A percentile compares a stretch with the other conserved stretches of the same genome.
Conservation (phyloP, 92 coral and sea anemone genomes). For the Siderastrea radians region DNA sequence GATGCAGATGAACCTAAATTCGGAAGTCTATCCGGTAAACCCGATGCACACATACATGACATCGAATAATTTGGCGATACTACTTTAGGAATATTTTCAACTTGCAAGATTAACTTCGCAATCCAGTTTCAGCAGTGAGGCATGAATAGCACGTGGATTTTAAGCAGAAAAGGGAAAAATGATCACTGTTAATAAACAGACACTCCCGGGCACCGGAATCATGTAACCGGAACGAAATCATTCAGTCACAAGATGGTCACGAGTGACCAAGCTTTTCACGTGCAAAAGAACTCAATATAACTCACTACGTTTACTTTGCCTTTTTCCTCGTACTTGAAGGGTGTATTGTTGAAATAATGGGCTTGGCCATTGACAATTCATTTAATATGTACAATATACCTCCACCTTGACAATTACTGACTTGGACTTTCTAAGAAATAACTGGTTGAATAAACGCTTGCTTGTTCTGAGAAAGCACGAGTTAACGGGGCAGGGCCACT, state of each 20-base stretch:
- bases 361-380: conserved; percentile 36
- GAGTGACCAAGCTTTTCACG: not conserved
- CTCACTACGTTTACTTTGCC: not conserved
- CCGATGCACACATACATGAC: not conserved
- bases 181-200: not conserved
- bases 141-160: not conserved
- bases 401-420: not conserved
- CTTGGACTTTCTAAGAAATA: not conserved
- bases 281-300: not conserved
- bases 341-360: conserved; percentile 8
- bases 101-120: not conserved
- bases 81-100: not conserved
- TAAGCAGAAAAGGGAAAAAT: not conserved
- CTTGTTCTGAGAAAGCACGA: conserved; percentile 1
- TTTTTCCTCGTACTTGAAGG: not conserved
- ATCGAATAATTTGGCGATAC: not conserved
- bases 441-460: no score
- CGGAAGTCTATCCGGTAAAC: not conserved
- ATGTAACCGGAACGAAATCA: not conserved
- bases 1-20: no score
- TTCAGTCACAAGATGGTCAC: not conserved
- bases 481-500: not conserved
- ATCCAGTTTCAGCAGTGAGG: not conserved
- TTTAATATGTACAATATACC: not conserved
- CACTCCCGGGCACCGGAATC: not conserved